Percentiles rank a stretch among this genome's conserved stretches.
Conservation (phyloP, 2,797 vertebrate genomes). For the Myotis findleyi region DNA sequence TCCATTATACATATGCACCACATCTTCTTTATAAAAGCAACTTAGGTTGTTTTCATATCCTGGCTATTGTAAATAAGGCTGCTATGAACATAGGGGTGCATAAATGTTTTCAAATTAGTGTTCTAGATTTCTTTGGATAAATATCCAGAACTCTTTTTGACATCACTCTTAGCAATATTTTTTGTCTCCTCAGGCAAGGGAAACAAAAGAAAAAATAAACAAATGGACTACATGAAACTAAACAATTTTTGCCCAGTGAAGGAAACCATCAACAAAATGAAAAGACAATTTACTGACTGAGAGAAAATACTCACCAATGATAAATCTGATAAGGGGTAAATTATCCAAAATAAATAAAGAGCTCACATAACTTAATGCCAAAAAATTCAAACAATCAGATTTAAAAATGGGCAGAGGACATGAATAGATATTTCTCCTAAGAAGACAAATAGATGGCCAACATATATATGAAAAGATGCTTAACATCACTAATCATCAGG, state of each 20-base stretch:
- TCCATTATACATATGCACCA: not conserved
- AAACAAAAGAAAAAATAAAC: not conserved
- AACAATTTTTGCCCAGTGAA: not conserved
- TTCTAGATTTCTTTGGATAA: not conserved
- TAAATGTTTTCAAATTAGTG: not conserved
- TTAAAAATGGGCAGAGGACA: not conserved
- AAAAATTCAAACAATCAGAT: not conserved
- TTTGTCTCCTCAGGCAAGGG: not conserved
- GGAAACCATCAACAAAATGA: not conserved
- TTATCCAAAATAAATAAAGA: not conserved
- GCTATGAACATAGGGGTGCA: not conserved
- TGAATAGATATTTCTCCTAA: not conserved
- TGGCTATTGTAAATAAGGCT: not conserved
- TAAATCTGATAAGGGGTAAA: not conserved
- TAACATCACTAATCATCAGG: not conserved
- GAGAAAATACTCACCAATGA: not conserved
- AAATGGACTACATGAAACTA: not conserved
- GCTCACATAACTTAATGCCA: not conserved
- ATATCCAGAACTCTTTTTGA: not conserved
- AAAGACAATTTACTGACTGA: not conserved
- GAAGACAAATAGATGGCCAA: not conserved
- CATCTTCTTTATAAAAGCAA: not conserved
- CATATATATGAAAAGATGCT: not conserved
- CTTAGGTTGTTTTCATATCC: not conserved
- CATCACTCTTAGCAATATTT: not conserved